Conservation (phyloP, 2,113 vertebrate species). For the Pleuronectes platessa region DNA sequence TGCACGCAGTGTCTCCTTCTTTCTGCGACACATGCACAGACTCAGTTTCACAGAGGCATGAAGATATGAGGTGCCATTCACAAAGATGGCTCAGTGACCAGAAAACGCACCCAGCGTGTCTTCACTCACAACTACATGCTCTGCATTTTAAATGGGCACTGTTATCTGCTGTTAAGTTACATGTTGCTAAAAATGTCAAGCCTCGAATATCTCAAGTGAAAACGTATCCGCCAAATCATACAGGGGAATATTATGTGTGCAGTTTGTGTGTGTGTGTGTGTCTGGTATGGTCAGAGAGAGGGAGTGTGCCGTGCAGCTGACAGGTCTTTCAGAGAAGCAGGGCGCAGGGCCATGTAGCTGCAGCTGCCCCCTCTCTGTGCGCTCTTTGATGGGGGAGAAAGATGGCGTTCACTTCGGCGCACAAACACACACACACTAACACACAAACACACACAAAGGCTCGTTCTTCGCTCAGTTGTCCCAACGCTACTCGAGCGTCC, state of each 20-base stretch:
- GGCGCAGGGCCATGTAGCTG: conserved; percentile 77
- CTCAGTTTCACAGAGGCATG: conserved; percentile 11
- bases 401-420: conserved; percentile 57
- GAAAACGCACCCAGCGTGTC: conserved; percentile 33
- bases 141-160: neutral
- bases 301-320: conserved; percentile 73
- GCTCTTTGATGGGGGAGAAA: conserved; percentile 76
- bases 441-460: conserved; percentile 56
- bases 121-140: conserved; percentile 1
- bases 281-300: conserved; percentile 23
- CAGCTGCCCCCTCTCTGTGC: conserved; percentile 82
- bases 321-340: conserved; percentile 67
- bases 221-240: conserved; percentile 10
- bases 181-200: conserved; percentile 4
- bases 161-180: conserved; percentile 19
- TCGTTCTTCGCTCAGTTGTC: conserved; percentile 56
- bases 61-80: conserved; percentile 40
- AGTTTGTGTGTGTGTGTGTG: conserved; percentile 1
- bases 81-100: conserved; percentile 16
- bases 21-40: conserved; percentile 39
- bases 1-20: conserved; percentile 8
- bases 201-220: conserved; percentile 19
- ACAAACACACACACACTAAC: conserved; percentile 29
- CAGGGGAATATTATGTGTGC: conserved; percentile 21
- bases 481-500: conserved; percentile 29